phyloP scores from a whole-genome alignment of 2,113 vertebrate genomes.

The Sinosuthora webbiana region DNA sequence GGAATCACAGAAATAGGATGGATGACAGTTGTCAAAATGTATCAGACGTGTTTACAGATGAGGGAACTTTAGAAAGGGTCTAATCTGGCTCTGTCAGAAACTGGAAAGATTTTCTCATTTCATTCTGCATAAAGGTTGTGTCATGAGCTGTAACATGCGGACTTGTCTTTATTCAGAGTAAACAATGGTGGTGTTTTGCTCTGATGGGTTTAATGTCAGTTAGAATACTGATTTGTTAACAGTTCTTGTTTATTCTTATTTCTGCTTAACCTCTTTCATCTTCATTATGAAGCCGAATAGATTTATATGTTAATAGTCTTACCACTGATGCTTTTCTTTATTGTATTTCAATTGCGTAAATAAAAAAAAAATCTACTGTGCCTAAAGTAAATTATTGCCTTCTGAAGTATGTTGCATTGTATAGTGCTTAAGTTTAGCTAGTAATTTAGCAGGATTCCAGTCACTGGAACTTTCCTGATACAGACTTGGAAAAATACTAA shows the following conservation, averaged over 20 bases:
- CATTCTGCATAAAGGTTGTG: conserved; percentile 30
- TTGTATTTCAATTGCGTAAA: not conserved
- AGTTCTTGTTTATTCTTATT: not conserved
- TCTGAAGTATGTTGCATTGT: conserved; percentile 19
- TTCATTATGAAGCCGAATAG: not conserved
- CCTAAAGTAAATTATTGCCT: not conserved
- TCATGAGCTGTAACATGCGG: not conserved
- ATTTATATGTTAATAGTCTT: not conserved
- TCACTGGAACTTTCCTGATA: not conserved
- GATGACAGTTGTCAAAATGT: conserved; percentile 35
- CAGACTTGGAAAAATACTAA: conserved; percentile 11
- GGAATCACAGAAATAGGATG: conserved; percentile 13
- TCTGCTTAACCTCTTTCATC: not conserved
- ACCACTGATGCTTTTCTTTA: not conserved
- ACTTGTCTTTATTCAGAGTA: conserved; percentile 2
- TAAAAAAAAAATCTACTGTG: not conserved
- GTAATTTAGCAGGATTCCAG: conserved; percentile 28
- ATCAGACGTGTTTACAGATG: conserved; percentile 46
- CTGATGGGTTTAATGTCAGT: conserved; percentile 29
- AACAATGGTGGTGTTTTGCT: conserved; percentile 5
- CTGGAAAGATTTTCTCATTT: conserved; percentile 27
- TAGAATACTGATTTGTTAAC: conserved; percentile 29
- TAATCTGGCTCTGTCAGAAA: conserved; percentile 46
- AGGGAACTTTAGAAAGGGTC: conserved; percentile 47
- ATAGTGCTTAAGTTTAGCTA: conserved; percentile 1